Base-by-base conservation (phyloP, 2,113 vertebrate genomes). In the Porphyrio hochstetteri region DNA sequence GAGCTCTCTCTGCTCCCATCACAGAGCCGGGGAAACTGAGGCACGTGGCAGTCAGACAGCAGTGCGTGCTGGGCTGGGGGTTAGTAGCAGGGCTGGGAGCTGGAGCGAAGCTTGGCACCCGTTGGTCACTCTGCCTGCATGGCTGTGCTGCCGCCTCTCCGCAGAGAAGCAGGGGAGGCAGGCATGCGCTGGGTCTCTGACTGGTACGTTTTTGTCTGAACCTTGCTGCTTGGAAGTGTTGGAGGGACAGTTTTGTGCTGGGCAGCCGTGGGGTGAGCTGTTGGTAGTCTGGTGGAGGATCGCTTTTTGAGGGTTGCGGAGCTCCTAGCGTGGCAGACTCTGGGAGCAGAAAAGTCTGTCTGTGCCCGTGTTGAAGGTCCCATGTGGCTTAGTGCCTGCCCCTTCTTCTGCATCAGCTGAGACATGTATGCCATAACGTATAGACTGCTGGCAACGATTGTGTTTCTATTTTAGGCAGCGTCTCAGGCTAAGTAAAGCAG, bases 21-120 rank as follows among this genome's bases (percentile, higher is more conserved):
- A 2, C 18, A 11, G 69, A 60, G 33, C 35, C 1, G 3, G 65
- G 76, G 77, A 91, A 84, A 71, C 69, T 33, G 91, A 89, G 83
- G 82, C 35, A 52, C 0, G 0, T 0, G 28, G 75, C 1, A 7
- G 2, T 60, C 1, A 1, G 11, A 42, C 33, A 3, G 5, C 0
- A 4, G 35, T 2, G 2, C 2, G 7, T 35, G 67, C 27, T 35
- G 60, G 31, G 29, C 0, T 25, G 27, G 42, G 38, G 27, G 31
- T n/a, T 42, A 10, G 31, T 17, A 20, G 56, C 1, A 27, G 68
- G 52, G 35, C 28, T 29, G 59, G 80, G 53, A 85, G 72, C 38
- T 5, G 36, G 57, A 67, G 60, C 29, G 18, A 14, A 55, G 68
- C 68, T 55, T 0, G 1, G 38, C n/a, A 2, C 24, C 36, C 2